Conservation (phyloP, 2,797 vertebrate species). For the Trachops cirrhosus region DNA sequence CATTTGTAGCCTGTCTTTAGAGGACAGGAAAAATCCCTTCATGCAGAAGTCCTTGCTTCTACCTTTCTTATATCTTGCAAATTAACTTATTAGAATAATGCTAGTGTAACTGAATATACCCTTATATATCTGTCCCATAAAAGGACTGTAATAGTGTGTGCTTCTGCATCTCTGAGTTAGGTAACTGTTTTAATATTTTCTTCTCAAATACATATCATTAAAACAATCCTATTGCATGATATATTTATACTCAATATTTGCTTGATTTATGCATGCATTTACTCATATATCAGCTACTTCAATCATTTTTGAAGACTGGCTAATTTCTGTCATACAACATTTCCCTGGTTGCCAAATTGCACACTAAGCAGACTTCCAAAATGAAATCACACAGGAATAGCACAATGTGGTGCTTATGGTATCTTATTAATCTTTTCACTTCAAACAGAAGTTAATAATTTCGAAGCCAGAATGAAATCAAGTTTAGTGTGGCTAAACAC, state of each 20-base stretch:
- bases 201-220: neutral
- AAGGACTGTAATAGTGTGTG: neutral
- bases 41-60: neutral
- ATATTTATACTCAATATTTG: conserved; percentile 7
- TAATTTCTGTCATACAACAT: neutral
- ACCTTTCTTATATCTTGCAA: neutral
- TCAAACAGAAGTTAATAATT: conserved; percentile 24
- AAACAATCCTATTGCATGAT: neutral
- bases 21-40: neutral
- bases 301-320: conserved; percentile 22
- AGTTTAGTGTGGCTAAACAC: neutral
- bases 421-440: neutral
- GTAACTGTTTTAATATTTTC: conserved; percentile 9
- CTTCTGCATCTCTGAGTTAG: neutral
- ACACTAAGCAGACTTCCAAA: neutral
- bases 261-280: neutral
- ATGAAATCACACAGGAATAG: neutral
- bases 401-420: neutral
- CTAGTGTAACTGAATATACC: neutral
- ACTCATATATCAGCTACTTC: neutral
- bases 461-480: neutral
- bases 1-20: neutral
- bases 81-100: conserved; percentile 2
- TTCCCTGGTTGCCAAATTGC: neutral
- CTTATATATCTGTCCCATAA: neutral